Conservation (phyloP, 2,113 vertebrate species). For the human region GRCh38 chr12:130526001-130526500, state of each 20-base stretch:
- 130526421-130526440: not conserved
- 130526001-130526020: rapidly evolving
- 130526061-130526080: not conserved
- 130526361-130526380: no score
- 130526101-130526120: not conserved
- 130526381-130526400: rapidly evolving
- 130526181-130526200: not conserved
- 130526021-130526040: not conserved
- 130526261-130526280: rapidly evolving
- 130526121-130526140: not conserved
- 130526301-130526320: rapidly evolving
- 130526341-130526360: not conserved
- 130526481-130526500: not conserved
- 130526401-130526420: not conserved
- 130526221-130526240: not conserved
- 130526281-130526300: not conserved
- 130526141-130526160: not conserved
- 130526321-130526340: not conserved
- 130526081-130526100: no score
- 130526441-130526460: not conserved
- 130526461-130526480: not conserved
- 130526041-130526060: not conserved
- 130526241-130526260: not conserved
- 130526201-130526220: not conserved
- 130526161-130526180: not conserved